These are phyloP conservation scores for Potamilus streckersoni DNA, from an alignment of 1,140 invertebrate species.

Conservation along the genomic window DNA sequence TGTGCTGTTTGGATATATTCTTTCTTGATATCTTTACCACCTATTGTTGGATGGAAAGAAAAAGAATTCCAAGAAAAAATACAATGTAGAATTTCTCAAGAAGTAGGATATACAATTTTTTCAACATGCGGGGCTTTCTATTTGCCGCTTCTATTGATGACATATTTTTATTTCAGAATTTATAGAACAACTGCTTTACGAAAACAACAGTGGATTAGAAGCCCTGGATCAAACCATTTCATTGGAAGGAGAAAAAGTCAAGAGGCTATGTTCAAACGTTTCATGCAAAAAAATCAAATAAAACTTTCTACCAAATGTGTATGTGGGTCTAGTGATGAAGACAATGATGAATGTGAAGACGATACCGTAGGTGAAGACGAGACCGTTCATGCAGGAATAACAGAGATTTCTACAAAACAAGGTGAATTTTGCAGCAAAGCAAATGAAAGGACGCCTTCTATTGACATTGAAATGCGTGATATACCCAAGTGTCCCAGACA, in stretches of 20 bases:
- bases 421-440: too few relatives aligned
- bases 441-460: too few relatives aligned
- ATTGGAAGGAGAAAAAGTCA: background rate
- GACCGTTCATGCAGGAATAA: too few relatives aligned
- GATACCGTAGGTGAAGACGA: slow-evolving; percentile 1
- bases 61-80: slow-evolving; percentile 11
- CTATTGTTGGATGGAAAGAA: slow-evolving; percentile 86
- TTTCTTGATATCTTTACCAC: slow-evolving; percentile 91
- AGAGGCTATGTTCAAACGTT: background rate
- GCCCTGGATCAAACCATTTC: slow-evolving; percentile 38
- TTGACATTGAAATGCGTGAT: too few relatives aligned
- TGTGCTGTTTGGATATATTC: slow-evolving; percentile 91
- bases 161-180: slow-evolving; percentile 67
- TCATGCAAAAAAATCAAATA: background rate
- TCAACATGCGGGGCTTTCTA: slow-evolving; percentile 68
- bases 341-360: slow-evolving; percentile 10
- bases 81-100: slow-evolving; percentile 55
- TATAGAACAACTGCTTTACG: slow-evolving; percentile 64
- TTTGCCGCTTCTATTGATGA: slow-evolving; percentile 66
- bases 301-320: background rate
- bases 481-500: too few relatives aligned
- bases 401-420: too few relatives aligned
- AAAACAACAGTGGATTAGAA: slow-evolving; percentile 56
- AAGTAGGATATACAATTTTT: slow-evolving; percentile 66
- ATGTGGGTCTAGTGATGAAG: slow-evolving; percentile 1